phyloP scores from a whole-genome alignment of 2,113 vertebrate genomes.

The Columbina picui region DNA sequence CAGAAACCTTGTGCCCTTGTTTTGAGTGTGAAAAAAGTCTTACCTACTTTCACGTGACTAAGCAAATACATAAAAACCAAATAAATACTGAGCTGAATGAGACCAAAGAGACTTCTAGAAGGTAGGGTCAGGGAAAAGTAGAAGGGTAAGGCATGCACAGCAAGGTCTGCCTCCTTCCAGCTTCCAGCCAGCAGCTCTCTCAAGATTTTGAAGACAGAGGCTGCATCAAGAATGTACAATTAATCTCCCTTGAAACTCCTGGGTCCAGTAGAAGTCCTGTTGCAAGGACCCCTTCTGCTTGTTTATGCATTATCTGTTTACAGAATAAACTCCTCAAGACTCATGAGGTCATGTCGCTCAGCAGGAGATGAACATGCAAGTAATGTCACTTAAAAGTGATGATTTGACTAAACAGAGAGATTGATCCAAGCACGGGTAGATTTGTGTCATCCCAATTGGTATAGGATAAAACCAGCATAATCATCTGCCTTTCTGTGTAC shows the following conservation, averaged over 20 bases:
- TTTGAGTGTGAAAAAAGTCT: not conserved
- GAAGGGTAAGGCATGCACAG: not conserved
- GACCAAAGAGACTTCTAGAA: not conserved
- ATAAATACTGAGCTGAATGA: not conserved
- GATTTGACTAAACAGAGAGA: not conserved
- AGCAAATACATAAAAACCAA: not conserved
- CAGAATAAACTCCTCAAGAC: not conserved
- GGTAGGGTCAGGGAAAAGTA: not conserved
- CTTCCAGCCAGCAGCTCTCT: not conserved
- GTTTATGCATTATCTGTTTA: not conserved
- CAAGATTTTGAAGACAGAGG: not conserved
- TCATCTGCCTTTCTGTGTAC: not conserved
- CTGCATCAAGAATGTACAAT: rapidly evolving
- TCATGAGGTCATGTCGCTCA: not conserved
- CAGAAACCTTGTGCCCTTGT: not conserved
- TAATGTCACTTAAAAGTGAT: not conserved
- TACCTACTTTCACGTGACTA: rapidly evolving
- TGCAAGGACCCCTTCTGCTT: not conserved
- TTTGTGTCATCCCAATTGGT: not conserved
- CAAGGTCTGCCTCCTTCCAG: not conserved
- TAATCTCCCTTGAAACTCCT: not conserved
- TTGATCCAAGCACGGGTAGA: not conserved
- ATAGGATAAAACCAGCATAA: not conserved
- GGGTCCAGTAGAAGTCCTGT: not conserved
- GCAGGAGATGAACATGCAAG: not conserved